Base-by-base conservation (phyloP, 37 sponge, comb jelly and placozoan genomes). In the Lycopodina hypogea region DNA sequence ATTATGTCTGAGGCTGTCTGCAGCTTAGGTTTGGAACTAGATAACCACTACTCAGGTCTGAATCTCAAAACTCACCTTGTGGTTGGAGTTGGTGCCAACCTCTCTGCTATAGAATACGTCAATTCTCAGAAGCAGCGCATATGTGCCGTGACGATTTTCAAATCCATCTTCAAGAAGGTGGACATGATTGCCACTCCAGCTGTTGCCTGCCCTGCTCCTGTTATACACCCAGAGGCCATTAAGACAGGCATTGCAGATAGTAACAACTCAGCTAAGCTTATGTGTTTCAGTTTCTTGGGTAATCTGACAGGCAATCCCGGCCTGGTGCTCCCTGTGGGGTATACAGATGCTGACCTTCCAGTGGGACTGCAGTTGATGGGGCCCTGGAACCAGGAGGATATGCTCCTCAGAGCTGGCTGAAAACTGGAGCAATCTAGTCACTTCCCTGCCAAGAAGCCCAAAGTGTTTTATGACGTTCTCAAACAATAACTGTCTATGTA, bases 311-410 rank as follows among this genome's bases (percentile, higher is more conserved):
- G 89, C 6, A 63, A 84, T 9, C 93, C 93, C 0, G 88, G 78
- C 29, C 76, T 92, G 15, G 63, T 58, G n/a, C 42, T 93, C 33
- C 93, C 93, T 1, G 83, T 93, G 69, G 93, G 89, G 26, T 82
- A 78, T 75, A 82, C 78, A 48, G 48, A 23, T 7, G 70, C 77
- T 6, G 92, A 88, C 1, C 77, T 97, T 28, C 98, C 98, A 11
- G 71, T 94, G 23, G 81, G 90, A 33, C 60, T 97, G 29, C 92
- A 90, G 83, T 29, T 97, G 56, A 94, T 91, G 87, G 94, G 88
- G 2, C 79, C 66, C 3, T 92, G 95, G 93, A 90, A 93, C 86
- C 67, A 89, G 56, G 97, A 97, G 72, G 63, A 87, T 19, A 53
- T 94, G 68, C 64, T 97, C 24, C 59, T 94, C 23, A 78, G 62